Evolutionary conservation across 2,888 invertebrate genomes (phyloP), one percentile per base, ranked within the genome.

Genomic region (Dusona sp.): DNA sequence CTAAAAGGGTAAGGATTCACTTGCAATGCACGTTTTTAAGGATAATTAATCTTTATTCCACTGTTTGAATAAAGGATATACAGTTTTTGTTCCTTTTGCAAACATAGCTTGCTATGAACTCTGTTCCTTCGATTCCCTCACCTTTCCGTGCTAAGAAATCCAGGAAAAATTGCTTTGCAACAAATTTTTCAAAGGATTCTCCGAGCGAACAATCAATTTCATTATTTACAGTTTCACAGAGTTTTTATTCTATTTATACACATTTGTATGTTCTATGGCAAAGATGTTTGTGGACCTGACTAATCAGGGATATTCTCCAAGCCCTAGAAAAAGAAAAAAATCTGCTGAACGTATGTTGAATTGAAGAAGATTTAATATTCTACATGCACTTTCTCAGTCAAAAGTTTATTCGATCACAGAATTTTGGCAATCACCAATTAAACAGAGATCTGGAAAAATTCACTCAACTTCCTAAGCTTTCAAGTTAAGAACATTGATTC

Each of bases 221-320:
- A 36, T 54, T n/a, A 38, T 54, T 54, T 74, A 78, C 36, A 61
- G 38, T 72, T 51, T 48, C 7, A 54, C 67, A n/a, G 2, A 61
- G 22, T n/a, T 54, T 82, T 83, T 75, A 86, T 86, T 83, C 73
- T 77, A 81, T 51, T 38, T 65, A 78, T 75, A 54, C 70, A 45
- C 19, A 54, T 68, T 54, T 33, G 16, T 16, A 72, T 29, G 11
- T 33, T 11, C 45, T 54, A 38, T 48, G 16, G 48, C 33, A 6
- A n/a, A 1, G 8, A 64, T 70, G 16, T 11, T 61, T 64, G 13
- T 57, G 54, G 22, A 42, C 38, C 65, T 77, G 33, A 65, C 38
- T 83, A 57, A 57, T 90, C 89, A 3, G 89, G 88, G 42, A 90
- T 87, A 45, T 83, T 84, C 48, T 90, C 89, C 33, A 89, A 65